Evolutionary conservation across 2,888 invertebrate species (phyloP).

Genomic region (Melinaea menophilus): DNA sequence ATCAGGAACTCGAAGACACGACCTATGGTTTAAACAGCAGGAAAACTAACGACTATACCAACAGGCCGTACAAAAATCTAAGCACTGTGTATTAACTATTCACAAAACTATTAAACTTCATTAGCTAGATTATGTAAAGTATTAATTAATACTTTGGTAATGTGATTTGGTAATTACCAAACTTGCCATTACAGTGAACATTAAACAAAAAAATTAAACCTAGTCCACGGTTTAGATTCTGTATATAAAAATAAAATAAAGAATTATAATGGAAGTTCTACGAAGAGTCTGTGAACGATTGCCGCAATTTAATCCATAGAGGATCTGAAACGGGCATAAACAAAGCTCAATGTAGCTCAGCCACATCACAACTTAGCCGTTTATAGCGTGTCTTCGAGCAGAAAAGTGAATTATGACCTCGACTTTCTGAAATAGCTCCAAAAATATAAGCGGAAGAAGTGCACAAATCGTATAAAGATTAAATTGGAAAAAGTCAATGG

Average conservation of each 20-base stretch:
- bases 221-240: neutral
- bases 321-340: slow-evolving; percentile 17
- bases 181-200: neutral
- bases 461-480: slow-evolving; percentile 29
- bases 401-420: slow-evolving; percentile 29
- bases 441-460: slow-evolving; percentile 28
- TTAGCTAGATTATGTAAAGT: too few species aligned
- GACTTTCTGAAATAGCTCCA: slow-evolving; percentile 26
- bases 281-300: slow-evolving; percentile 11
- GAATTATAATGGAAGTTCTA: slow-evolving; percentile 10
- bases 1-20: too few species aligned
- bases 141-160: too few species aligned
- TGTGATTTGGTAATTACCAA: too few species aligned
- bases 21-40: too few species aligned
- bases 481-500: slow-evolving; percentile 29
- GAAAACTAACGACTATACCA: too few species aligned
- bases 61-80: too few species aligned
- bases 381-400: slow-evolving; percentile 30
- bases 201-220: neutral
- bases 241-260: slow-evolving; percentile 11
- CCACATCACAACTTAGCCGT: slow-evolving; percentile 20
- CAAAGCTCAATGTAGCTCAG: slow-evolving; percentile 23
- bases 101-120: too few species aligned
- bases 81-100: too few species aligned
- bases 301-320: slow-evolving; percentile 13